These are phyloP conservation scores for Blastomussa wellsi DNA, from an alignment of 92 coral and sea anemone species.

Conservation along the genomic window DNA sequence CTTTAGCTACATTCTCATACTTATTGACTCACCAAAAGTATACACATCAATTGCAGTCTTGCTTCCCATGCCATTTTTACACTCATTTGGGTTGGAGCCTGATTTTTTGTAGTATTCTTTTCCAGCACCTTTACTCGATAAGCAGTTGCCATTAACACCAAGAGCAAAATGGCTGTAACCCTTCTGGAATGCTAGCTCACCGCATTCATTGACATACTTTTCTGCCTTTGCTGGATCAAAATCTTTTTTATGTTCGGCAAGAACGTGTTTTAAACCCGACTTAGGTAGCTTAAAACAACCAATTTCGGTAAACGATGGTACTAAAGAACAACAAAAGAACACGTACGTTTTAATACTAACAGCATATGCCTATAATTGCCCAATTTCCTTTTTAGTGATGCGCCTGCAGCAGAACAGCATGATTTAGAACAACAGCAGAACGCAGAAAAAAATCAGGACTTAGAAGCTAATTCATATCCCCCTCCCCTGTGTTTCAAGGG, in stretches of 20 bases:
- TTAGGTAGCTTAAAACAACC: neutral
- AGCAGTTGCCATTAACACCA: neutral
- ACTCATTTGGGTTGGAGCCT: neutral
- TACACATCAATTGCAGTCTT: neutral
- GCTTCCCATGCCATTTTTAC: neutral
- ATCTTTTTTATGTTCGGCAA: neutral
- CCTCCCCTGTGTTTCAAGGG: too few relatives aligned
- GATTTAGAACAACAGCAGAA: too few relatives aligned
- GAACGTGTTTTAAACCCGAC: neutral
- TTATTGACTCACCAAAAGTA: conserved; percentile 5
- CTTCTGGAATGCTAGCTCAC: conserved; percentile 3
- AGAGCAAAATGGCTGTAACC: neutral
- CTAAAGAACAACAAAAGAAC: neutral
- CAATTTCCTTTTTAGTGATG: too few relatives aligned
- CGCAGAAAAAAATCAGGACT: too few relatives aligned
- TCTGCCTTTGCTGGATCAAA: conserved; percentile 7
- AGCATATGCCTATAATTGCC: too few relatives aligned
- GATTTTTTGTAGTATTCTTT: neutral
- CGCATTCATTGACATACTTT: neutral
- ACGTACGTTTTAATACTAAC: too few relatives aligned
- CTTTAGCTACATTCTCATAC: neutral
- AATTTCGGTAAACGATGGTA: neutral
- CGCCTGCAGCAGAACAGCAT: too few relatives aligned
- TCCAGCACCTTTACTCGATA: neutral
- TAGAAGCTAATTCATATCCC: too few relatives aligned